These are phyloP conservation scores for Pyrocoelia pectoralis DNA, from an alignment of 2,888 invertebrate species.

Conservation along the genomic window DNA sequence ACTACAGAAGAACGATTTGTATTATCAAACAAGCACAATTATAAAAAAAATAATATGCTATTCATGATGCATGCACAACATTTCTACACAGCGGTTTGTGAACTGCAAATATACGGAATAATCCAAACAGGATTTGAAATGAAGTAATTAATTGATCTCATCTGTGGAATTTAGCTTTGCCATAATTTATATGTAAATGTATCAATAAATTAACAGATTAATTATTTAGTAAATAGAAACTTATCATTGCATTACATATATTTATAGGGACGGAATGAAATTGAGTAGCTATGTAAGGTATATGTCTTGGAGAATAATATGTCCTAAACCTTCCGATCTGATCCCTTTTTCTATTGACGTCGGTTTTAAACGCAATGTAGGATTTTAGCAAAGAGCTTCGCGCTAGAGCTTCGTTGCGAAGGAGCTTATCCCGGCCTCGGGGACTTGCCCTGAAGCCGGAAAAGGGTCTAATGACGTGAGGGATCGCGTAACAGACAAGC, in stretches of 20 bases:
- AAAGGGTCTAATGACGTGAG: constrained; percentile 52
- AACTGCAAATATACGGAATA: not conserved
- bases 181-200: constrained; percentile 3
- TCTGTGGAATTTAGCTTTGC: constrained; percentile 1
- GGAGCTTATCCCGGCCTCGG: constrained; percentile 45
- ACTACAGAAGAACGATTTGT: too few relatives aligned
- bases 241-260: not conserved
- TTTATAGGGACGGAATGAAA: constrained; percentile 4
- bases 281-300: constrained; percentile 4
- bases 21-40: not conserved
- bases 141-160: constrained; percentile 1
- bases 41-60: not conserved
- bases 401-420: constrained; percentile 44
- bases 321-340: constrained; percentile 22
- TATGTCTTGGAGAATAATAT: constrained; percentile 24
- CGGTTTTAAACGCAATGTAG: constrained; percentile 36
- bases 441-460: constrained; percentile 40
- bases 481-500: constrained; percentile 50
- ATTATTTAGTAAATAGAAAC: not conserved
- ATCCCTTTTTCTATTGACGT: constrained; percentile 43
- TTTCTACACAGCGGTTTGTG: not conserved
- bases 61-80: not conserved
- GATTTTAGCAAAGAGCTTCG: constrained; percentile 34
- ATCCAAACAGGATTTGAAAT: not conserved
- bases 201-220: not conserved